Base-by-base conservation (phyloP, 2,888 invertebrate species). In the Charanyca ferruginea region DNA sequence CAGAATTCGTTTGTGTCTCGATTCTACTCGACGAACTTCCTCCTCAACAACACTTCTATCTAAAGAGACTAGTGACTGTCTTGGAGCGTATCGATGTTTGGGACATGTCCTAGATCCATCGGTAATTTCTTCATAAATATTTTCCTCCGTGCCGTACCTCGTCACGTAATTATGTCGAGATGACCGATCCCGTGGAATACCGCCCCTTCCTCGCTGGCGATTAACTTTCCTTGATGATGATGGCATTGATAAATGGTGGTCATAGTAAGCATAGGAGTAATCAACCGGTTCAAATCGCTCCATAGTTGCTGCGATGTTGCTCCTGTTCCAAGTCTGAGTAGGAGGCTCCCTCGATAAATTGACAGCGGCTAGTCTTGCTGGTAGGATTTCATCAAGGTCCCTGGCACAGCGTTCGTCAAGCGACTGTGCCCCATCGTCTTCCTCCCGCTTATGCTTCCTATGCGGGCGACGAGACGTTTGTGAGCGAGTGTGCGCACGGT, bases 261-360 rank as follows among this genome's bases (percentile, higher is more conserved):
- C 98, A 89, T 98, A 98, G 89, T 98, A 98, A 22, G 98, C 98
- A 90, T 98, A 98, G 16, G 98, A 97, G 91, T 98, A 98, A 87
- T 98, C 98, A n/a, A 95, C 95, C 18, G 96, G 96, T 85, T 96
- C 96, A 80, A 96, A 96, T 65, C 96, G 92, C 81, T 97, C 96
- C 96, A 96, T 96, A 18, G 96, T 97, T 38, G 96, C 96, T 20
- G 96, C 96, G 42, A 96, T 96, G 79, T 97, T 97, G 85, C 96
- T 96, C 77, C 96, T 95, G 54, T 96, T 96, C 96, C 97, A 96
- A 62, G 96, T 95, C 45, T 96, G 96, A 18, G 94, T 91, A 8
- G 92, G 90, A 45, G 89, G 90, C 61, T 95, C 94, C 35, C 94
- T 90, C 1, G 94, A 93, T 72, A 95, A 84, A 87, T 94, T 93